phyloP scores from a whole-genome alignment of 2,113 vertebrate genomes.

The Rhipidura dahli region DNA sequence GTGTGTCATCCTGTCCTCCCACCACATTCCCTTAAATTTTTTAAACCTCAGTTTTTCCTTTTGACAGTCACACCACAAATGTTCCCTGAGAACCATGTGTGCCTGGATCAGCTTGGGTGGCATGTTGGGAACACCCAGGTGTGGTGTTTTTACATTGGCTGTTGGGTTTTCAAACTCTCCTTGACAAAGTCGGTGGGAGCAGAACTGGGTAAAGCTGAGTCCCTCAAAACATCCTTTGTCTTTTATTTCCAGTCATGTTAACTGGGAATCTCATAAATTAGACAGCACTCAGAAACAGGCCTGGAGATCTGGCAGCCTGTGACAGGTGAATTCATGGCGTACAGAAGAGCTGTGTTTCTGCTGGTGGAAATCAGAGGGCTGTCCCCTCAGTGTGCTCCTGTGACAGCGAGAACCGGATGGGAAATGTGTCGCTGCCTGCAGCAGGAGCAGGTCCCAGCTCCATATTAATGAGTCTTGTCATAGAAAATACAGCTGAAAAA shows the following conservation, averaged over 20 bases:
- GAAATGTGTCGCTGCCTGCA: neutral
- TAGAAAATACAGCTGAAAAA: neutral
- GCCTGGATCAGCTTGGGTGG: rapidly evolving
- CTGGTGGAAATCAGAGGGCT: neutral
- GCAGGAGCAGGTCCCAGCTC: neutral
- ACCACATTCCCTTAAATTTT: neutral
- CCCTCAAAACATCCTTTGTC: neutral
- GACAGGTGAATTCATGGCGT: neutral
- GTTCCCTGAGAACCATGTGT: neutral
- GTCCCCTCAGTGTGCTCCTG: neutral
- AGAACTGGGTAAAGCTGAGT: neutral
- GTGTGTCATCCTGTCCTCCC: neutral
- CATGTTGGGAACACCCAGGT: neutral
- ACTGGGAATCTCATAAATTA: neutral
- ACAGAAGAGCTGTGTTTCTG: neutral
- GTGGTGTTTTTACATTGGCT: neutral
- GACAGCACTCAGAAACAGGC: neutral
- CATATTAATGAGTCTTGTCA: neutral
- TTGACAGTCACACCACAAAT: rapidly evolving
- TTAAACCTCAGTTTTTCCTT: neutral
- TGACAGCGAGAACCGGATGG: neutral
- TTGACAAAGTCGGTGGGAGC: neutral
- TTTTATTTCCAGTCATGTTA: neutral
- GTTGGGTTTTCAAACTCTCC: neutral
- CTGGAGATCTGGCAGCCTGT: neutral